phyloP scores from a whole-genome alignment of 2,797 vertebrate species.

The Gambusia yucatana region DNA sequence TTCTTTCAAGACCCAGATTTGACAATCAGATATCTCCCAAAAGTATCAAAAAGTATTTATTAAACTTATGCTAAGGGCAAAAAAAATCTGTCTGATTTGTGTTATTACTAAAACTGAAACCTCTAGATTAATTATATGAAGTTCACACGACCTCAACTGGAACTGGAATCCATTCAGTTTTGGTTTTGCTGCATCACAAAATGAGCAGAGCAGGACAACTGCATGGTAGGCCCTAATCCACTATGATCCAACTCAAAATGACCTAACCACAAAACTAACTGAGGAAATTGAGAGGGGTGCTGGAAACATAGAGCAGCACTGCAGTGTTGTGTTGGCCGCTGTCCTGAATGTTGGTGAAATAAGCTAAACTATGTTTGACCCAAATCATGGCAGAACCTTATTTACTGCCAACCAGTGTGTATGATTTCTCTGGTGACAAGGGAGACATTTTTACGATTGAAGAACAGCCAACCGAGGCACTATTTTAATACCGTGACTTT shows the following conservation, averaged over 20 bases:
- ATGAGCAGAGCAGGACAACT: slow-evolving; percentile 5
- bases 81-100: not conserved
- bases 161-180: not conserved
- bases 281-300: slow-evolving; percentile 19
- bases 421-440: slow-evolving; percentile 5
- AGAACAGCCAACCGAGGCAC: not conserved
- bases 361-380: slow-evolving; percentile 12
- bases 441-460: not conserved
- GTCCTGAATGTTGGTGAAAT: slow-evolving; percentile 3
- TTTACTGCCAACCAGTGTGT: not conserved
- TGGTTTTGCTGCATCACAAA: not conserved
- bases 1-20: not conserved
- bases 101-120: not conserved
- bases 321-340: not conserved
- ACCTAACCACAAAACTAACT: slow-evolving; percentile 15
- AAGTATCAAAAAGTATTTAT: not conserved
- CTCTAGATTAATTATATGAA: not conserved
- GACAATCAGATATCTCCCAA: not conserved
- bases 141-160: not conserved
- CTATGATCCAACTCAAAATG: slow-evolving; percentile 1
- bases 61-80: not conserved
- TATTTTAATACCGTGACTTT: slow-evolving; percentile 7
- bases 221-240: not conserved
- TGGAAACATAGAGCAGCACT: slow-evolving; percentile 10
- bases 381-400: not conserved